Conservation (phyloP, 2,888 invertebrate species). For the Thymelicus acteon region DNA sequence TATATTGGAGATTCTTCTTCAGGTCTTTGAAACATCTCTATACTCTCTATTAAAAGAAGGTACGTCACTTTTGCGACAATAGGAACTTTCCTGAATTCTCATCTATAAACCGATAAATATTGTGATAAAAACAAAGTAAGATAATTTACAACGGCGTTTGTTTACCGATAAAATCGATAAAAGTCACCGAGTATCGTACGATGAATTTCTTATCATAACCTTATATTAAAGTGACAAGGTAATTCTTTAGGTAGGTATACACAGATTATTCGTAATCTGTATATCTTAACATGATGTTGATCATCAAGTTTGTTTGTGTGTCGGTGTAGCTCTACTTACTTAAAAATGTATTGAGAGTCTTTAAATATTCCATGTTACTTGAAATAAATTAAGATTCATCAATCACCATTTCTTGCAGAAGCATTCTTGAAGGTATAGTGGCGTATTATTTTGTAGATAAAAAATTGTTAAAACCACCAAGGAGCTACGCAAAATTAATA, state of each 20-base stretch:
- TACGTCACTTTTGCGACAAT: background rate
- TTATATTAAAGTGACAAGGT: slow-evolving; percentile 14
- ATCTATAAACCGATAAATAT: background rate
- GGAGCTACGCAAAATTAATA: no score
- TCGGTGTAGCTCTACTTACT: background rate
- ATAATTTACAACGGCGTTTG: background rate
- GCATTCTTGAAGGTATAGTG: no score
- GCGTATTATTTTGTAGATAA: no score
- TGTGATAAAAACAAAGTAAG: background rate
- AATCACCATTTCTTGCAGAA: no score
- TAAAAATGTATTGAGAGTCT: background rate
- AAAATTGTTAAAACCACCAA: no score
- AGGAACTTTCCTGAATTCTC: no score
- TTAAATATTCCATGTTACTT: no score
- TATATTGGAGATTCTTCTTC: no score
- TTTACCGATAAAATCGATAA: background rate
- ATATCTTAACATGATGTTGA: background rate
- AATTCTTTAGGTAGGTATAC: background rate
- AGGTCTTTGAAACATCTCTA: no score
- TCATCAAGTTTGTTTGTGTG: background rate
- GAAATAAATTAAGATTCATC: no score
- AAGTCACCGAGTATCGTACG: background rate
- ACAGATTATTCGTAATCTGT: slow-evolving; percentile 4
- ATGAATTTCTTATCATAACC: slow-evolving; percentile 44
- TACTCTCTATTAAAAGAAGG: no score